Conservation (phyloP, 2,113 vertebrate genomes). For the Archilochus colubris region DNA sequence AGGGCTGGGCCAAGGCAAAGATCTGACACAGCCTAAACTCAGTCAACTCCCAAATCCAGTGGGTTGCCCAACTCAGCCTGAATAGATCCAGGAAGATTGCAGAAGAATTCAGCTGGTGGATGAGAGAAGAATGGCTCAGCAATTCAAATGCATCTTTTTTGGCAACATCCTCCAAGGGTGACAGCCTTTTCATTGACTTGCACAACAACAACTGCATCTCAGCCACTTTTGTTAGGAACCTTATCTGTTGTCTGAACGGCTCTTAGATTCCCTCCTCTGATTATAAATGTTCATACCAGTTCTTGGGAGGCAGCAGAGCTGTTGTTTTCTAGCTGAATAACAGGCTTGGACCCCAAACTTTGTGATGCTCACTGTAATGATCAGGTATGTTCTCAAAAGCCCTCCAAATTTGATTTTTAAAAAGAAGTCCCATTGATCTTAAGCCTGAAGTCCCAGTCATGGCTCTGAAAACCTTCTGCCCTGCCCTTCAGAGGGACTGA, state of each 20-base stretch:
- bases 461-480: not conserved
- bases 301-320: slow-evolving; percentile 1
- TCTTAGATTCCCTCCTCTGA: slow-evolving; percentile 32
- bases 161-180: not conserved
- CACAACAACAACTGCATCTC: slow-evolving; percentile 16
- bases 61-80: not conserved
- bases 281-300: slow-evolving; percentile 25
- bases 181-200: slow-evolving; percentile 32
- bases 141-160: not conserved
- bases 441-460: slow-evolving; percentile 6
- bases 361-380: not conserved
- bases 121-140: not conserved
- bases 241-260: slow-evolving; percentile 48
- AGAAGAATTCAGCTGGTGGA: not conserved
- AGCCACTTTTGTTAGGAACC: not conserved
- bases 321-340: slow-evolving; percentile 21
- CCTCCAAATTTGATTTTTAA: not conserved
- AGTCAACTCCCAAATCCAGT: not conserved
- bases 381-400: slow-evolving; percentile 16
- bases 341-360: not conserved
- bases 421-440: slow-evolving; percentile 17
- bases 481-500: not conserved
- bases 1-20: not conserved
- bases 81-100: not conserved
- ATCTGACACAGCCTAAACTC: not conserved